Base-by-base conservation (phyloP, 1,140 invertebrate species). In the Diploscapter pachys region DNA sequence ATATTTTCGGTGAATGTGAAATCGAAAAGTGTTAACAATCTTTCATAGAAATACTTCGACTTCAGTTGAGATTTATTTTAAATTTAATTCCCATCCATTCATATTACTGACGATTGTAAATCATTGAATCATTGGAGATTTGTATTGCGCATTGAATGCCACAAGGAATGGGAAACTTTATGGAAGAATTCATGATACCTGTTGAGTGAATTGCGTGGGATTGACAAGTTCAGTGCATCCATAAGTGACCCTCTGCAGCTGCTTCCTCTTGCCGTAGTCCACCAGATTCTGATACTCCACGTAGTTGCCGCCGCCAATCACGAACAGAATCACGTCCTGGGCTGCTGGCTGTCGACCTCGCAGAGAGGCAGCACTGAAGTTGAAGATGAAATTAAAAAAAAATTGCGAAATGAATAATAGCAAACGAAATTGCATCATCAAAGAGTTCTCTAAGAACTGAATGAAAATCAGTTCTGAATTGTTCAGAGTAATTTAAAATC, bases 251-350 rank as follows among this genome's bases (percentile, higher is more conserved):
- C 92, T 90, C 86, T 93, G 93, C n/a, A 85, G 80, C 87, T 89
- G 77, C 57, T 83, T 85, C 3, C 52, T 90, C 88, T 93, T 96
- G 53, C 69, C 70, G 51, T 71, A 71, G 54, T 72, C 75, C 54
- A 93, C 90, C 56, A 99, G 89, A 89, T 99, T 99, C 86, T 98
- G 95, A 86, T 99, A 99, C 87, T 99, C 96, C 81, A 98, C 97
- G 85, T 99, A 99, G 89, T 97, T 98, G 53, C 96, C 96, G 73
- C 96, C 96, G 68, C 96, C 96, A 52, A 99, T 92, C 67, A 99
- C 89, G 87, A 99, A 99, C 5, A 99, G 95, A 80, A 97, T 79
- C 3, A 85, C 81, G 56, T 86, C 84, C 64, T 80, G 73, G 6
- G 80, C 81, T 31, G 77, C 65, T 55, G 83, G 82, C 48, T 80